Conservation (phyloP, 1,140 invertebrate species). For the Meloidogyne floridensis region DNA sequence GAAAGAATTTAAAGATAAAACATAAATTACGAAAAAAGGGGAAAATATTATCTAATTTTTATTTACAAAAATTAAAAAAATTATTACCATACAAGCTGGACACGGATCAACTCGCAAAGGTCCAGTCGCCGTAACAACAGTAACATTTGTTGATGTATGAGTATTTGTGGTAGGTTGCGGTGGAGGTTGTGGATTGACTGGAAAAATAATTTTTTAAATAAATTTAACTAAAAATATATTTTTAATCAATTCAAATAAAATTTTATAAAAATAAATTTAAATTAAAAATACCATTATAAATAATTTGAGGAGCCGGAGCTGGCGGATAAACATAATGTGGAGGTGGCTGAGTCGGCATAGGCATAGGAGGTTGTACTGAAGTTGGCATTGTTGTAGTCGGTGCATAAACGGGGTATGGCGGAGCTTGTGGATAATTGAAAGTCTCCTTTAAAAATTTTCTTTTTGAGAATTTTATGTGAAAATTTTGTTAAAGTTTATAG, state of each 20-base stretch:
- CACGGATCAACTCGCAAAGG: slow-evolving; percentile 17
- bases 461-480: not conserved
- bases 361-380: slow-evolving; percentile 29
- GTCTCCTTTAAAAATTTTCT: not conserved
- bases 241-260: too few relatives aligned
- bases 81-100: slow-evolving; percentile 36
- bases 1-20: not conserved
- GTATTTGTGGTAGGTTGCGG: not conserved
- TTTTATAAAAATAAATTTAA: too few relatives aligned
- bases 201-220: not conserved
- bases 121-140: slow-evolving; percentile 7
- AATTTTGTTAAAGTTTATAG: not conserved
- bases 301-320: slow-evolving; percentile 25
- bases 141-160: not conserved
- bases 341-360: slow-evolving; percentile 17
- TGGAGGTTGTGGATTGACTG: not conserved
- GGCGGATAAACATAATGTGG: slow-evolving; percentile 31
- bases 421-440: slow-evolving; percentile 35
- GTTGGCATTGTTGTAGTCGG: slow-evolving; percentile 19
- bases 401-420: slow-evolving; percentile 34
- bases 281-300: slow-evolving; percentile 10
- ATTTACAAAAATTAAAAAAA: not conserved
- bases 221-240: not conserved
- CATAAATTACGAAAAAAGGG: too few relatives aligned
- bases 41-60: too few relatives aligned